Evolutionary conservation across 1,140 invertebrate species (phyloP).

Genomic region (Achatina immaculata): DNA sequence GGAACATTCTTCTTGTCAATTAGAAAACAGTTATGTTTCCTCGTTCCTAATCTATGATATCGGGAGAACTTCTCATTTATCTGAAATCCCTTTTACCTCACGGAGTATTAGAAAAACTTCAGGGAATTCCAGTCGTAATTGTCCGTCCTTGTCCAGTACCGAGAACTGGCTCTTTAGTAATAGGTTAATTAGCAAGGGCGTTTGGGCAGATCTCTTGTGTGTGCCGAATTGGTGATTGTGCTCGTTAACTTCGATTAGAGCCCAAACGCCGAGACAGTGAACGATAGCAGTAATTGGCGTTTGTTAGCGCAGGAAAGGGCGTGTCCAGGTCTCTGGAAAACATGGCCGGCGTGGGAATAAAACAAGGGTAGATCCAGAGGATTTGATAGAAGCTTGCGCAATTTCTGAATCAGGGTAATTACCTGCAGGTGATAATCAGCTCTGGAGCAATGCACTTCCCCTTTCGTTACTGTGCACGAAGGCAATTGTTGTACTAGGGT

Average conservation of each 20-base stretch:
- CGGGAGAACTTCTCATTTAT: slow-evolving; percentile 2
- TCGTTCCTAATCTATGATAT: too few relatives aligned
- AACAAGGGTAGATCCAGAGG: too few relatives aligned
- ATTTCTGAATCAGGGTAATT: too few relatives aligned
- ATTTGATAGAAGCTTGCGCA: too few relatives aligned
- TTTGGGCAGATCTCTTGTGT: neutral
- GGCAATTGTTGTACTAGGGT: too few relatives aligned
- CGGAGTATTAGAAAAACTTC: neutral
- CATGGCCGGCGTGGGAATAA: neutral
- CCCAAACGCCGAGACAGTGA: neutral
- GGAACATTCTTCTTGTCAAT: too few relatives aligned
- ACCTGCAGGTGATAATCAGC: too few relatives aligned
- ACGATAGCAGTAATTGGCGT: neutral
- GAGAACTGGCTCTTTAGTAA: neutral
- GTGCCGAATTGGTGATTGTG: neutral
- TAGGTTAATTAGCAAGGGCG: neutral
- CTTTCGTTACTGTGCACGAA: too few relatives aligned
- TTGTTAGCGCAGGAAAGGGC: neutral
- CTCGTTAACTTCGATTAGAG: slow-evolving; percentile 6
- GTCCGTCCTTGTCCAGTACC: neutral
- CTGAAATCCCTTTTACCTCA: neutral
- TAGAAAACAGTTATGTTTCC: too few relatives aligned
- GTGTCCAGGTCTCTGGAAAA: neutral
- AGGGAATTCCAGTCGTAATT: neutral
- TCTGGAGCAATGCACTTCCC: too few relatives aligned